Evolutionary conservation across 2,888 invertebrate species (phyloP).

Genomic region (Heteromurus nitidus): DNA sequence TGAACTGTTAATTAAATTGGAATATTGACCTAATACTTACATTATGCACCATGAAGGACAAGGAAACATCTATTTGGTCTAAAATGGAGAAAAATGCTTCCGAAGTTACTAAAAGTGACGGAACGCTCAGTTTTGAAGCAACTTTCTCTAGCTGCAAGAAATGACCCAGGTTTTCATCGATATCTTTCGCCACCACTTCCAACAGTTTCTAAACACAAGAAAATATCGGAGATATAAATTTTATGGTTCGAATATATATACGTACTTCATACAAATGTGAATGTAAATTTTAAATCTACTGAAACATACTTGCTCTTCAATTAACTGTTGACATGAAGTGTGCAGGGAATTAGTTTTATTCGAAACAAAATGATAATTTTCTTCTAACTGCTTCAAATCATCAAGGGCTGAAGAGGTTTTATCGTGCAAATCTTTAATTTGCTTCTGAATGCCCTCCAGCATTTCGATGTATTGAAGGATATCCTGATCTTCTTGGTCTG

Average conservation of each 20-base stretch:
- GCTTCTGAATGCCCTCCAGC: slow-evolving; percentile 81
- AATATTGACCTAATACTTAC: no score
- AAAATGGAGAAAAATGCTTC: slow-evolving; percentile 89
- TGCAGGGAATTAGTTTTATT: slow-evolving; percentile 94
- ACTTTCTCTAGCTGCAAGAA: slow-evolving; percentile 90
- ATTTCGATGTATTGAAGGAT: slow-evolving; percentile 85
- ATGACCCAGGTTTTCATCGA: slow-evolving; percentile 87
- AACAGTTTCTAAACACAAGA: slow-evolving; percentile 81
- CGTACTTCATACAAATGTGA: no score
- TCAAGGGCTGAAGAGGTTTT: slow-evolving; percentile 82
- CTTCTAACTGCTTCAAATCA: slow-evolving; percentile 83
- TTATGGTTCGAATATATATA: no score
- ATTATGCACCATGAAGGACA: slow-evolving; percentile 88
- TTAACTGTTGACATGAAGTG: slow-evolving; percentile 91
- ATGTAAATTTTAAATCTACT: no score
- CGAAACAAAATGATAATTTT: slow-evolving; percentile 90
- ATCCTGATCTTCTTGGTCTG: slow-evolving; percentile 82
- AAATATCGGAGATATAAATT: no score
- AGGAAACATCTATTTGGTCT: slow-evolving; percentile 89
- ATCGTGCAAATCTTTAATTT: slow-evolving; percentile 82
- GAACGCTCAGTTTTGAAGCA: slow-evolving; percentile 86
- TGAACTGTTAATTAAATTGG: no score
- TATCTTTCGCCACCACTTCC: slow-evolving; percentile 86
- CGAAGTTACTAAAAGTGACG: slow-evolving; percentile 87
- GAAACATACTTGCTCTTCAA: slow-evolving; percentile 84